A percentile compares a stretch with the other conserved stretches of the same genome.
These are phyloP conservation scores for Phoenicopterus ruber DNA, from an alignment of 2,113 vertebrate species.

Conservation along the genomic window DNA sequence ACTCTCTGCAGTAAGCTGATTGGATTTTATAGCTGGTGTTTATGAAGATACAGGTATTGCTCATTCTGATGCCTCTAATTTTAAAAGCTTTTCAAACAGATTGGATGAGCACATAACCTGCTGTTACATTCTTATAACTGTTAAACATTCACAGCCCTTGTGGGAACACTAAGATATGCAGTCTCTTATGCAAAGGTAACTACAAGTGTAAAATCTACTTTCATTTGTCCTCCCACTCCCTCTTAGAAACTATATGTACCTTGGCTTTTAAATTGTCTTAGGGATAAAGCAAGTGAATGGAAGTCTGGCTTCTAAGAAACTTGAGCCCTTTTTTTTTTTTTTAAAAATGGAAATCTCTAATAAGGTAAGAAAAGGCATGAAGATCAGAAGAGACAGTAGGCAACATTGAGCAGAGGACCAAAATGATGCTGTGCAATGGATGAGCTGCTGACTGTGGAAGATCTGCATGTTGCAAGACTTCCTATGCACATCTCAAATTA, in stretches of 20 bases:
- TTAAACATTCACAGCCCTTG: conserved; percentile 31
- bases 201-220: conserved; percentile 28
- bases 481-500: background rate
- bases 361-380: background rate
- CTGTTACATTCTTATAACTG: conserved; percentile 29
- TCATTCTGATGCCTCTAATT: conserved; percentile 40
- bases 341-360: background rate
- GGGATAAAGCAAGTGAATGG: background rate
- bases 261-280: background rate
- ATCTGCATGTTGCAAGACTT: background rate
- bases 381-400: background rate
- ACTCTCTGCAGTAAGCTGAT: background rate
- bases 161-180: background rate
- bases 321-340: background rate
- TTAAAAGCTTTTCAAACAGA: conserved; percentile 42
- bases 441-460: background rate
- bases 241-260: background rate
- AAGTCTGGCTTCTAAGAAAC: background rate
- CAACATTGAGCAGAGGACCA: background rate
- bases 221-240: conserved; percentile 10
- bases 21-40: conserved; percentile 27
- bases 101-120: conserved; percentile 43
- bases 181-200: conserved; percentile 13
- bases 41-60: conserved; percentile 43
- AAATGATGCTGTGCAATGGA: background rate